Evolutionary conservation across 2,888 invertebrate species (phyloP), one percentile per base, ranked within the genome.

Genomic region (Caenorhabditis zanzibari): DNA sequence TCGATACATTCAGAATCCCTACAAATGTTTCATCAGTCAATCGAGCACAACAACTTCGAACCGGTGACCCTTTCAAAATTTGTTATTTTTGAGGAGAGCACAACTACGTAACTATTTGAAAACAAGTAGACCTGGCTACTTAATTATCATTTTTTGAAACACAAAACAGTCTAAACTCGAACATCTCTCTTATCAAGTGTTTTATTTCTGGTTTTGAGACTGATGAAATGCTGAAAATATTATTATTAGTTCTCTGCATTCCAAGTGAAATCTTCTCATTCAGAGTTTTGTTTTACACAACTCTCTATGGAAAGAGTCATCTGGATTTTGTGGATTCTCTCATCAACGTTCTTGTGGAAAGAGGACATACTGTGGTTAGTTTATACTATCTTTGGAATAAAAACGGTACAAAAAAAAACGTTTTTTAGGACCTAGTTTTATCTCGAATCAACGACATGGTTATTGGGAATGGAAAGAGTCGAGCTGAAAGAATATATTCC

Each of bases 361-460:
- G 61, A 16, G 87, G 85, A 0, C 87, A 87, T 63, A 59, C 24
- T 22, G 87, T 87, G 56, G 87, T 87, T 24, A 56, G 86, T 49
- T 58, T 19, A 6, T 28, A n/a, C n/a, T n/a, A n/a, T n/a, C n/a
- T n/a, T n/a, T n/a, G 16, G 6, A 16, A 6, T 7, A n/a, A 24
- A 24, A 41, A 14, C n/a, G 7, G 32, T 24, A 24, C n/a, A 19
- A 24, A 32, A 19, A 16, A 44, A 44, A 44, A 4, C 1, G 0
- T 26, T 54, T 52, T 32, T 44, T 26, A 84, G 85, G 85, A 82
- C 24, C 61, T 79, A 14, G 54, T 85, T 9, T 61, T 85, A 4
- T 75, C 64, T 24, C 75, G 80, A 52, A 63, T 85, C 14, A 85
- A 85, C 47, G 76, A 75, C 12, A 66, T 61, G 58, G 85, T 82